Conservation (phyloP, 1,140 invertebrate genomes). For the Zaprionus taronus region DNA sequence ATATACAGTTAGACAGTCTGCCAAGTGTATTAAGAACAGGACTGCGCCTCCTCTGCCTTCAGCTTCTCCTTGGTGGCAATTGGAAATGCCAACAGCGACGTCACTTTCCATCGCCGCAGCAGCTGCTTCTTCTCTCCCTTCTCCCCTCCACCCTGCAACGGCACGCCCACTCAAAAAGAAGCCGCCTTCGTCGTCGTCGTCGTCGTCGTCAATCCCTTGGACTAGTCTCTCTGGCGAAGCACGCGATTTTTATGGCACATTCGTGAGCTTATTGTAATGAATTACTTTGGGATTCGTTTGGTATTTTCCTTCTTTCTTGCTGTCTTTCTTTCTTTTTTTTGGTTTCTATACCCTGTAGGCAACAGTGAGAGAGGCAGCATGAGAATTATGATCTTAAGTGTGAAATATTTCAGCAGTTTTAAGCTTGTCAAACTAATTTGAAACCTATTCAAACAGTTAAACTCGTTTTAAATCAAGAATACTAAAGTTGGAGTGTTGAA, state of each 20-base stretch:
- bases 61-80: constrained; percentile 22
- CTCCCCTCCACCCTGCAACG: too few relatives aligned
- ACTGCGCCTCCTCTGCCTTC: not conserved
- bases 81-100: constrained; percentile 39
- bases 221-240: constrained; percentile 22
- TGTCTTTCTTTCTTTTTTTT: not conserved
- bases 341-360: constrained; percentile 1
- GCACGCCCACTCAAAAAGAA: not conserved
- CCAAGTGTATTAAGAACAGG: constrained; percentile 37
- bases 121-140: not conserved
- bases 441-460: not conserved
- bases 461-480: not conserved
- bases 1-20: constrained; percentile 25
- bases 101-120: constrained; percentile 33
- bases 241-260: constrained; percentile 82
- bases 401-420: too few relatives aligned
- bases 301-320: not conserved
- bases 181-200: not conserved
- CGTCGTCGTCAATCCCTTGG: constrained; percentile 1
- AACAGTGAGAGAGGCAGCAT: not conserved
- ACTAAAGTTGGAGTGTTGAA: not conserved
- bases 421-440: not conserved
- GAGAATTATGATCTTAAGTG: not conserved
- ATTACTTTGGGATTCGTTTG: constrained; percentile 64
- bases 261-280: constrained; percentile 84